A percentile compares a stretch with the other conserved stretches of the same genome.
Conservation (phyloP, 1,140 invertebrate genomes). For the Vollenhovia emeryi region DNA sequence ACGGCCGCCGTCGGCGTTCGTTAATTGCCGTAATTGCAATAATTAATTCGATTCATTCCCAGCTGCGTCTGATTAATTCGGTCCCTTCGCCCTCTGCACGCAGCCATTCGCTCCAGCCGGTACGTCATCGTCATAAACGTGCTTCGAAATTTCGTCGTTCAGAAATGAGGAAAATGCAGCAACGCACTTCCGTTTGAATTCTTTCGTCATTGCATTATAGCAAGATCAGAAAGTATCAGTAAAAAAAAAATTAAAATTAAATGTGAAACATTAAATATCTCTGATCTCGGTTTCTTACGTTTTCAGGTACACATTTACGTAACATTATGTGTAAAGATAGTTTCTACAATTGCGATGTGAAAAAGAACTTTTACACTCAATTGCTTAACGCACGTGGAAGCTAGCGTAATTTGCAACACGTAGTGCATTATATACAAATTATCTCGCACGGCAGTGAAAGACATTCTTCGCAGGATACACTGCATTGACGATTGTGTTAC, state of each 20-base stretch:
- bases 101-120: slow-evolving; percentile 57
- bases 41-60: slow-evolving; percentile 66
- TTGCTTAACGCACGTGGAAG: background rate
- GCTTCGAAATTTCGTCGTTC: slow-evolving; percentile 28
- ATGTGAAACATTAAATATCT: background rate
- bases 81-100: slow-evolving; percentile 43
- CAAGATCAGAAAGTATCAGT: background rate
- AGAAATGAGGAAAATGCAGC: slow-evolving; percentile 48
- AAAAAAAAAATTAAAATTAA: background rate
- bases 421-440: background rate
- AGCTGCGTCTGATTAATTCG: slow-evolving; percentile 66
- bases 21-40: slow-evolving; percentile 66
- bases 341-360: background rate
- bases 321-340: slow-evolving; percentile 9
- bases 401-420: background rate
- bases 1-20: slow-evolving; percentile 27
- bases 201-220: background rate
- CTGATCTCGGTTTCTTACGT: background rate
- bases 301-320: background rate
- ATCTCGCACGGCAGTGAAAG: background rate
- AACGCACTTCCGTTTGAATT: background rate
- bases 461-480: slow-evolving; percentile 9
- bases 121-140: slow-evolving; percentile 46
- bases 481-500: slow-evolving; percentile 17
- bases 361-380: background rate